Conservation (phyloP, 2,888 invertebrate species). For the Cabera pusaria region DNA sequence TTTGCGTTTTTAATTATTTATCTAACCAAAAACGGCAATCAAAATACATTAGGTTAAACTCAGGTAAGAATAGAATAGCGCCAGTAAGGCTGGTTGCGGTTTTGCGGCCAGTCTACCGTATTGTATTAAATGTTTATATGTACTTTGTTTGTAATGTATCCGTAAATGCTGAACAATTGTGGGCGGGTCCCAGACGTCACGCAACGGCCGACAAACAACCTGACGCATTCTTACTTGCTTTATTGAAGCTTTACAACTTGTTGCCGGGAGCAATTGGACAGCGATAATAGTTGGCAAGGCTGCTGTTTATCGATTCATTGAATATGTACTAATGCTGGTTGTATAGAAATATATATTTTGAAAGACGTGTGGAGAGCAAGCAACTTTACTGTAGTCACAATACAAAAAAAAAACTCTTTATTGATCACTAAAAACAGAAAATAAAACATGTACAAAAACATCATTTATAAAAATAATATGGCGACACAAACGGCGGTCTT, state of each 20-base stretch:
- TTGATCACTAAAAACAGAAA: too few relatives aligned
- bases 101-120: constrained; percentile 8
- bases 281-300: constrained; percentile 14
- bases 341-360: constrained; percentile 2
- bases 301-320: constrained; percentile 3
- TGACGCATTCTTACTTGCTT: constrained; percentile 37
- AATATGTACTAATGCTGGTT: not conserved
- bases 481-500: too few relatives aligned
- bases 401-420: too few relatives aligned
- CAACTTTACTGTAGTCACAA: not conserved
- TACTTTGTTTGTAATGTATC: constrained; percentile 4
- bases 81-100: constrained; percentile 6
- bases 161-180: constrained; percentile 36
- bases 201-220: constrained; percentile 32
- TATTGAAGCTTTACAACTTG: constrained; percentile 14
- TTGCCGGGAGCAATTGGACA: constrained; percentile 17
- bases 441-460: too few relatives aligned
- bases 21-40: too few relatives aligned
- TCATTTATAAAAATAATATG: too few relatives aligned
- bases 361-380: not conserved
- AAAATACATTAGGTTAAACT: too few relatives aligned
- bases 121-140: constrained; percentile 6
- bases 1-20: too few relatives aligned
- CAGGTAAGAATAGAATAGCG: too few relatives aligned
- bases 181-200: constrained; percentile 60